phyloP scores from a whole-genome alignment of 2,888 invertebrate species.

The Lamproptera curius region DNA sequence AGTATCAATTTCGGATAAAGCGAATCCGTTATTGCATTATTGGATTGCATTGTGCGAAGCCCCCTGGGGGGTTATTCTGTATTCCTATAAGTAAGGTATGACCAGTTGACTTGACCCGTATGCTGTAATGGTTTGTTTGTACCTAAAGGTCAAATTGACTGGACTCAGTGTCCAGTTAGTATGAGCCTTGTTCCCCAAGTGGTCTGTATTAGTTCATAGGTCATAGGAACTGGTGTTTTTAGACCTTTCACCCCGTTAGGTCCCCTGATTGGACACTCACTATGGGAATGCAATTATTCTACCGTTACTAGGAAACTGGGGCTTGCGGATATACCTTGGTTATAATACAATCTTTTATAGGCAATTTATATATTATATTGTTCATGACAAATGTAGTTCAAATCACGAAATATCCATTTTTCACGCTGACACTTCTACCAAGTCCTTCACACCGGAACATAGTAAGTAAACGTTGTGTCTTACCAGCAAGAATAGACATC shows the following conservation, averaged over 20 bases:
- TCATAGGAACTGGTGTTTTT: constrained; percentile 12
- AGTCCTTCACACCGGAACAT: too few relatives aligned
- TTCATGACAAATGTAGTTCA: background rate
- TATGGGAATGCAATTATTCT: constrained; percentile 1
- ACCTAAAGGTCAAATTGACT: too few relatives aligned
- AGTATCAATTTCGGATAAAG: constrained; percentile 18
- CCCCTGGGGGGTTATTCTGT: constrained; percentile 38
- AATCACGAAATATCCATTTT: too few relatives aligned
- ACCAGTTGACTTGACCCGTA: constrained; percentile 28
- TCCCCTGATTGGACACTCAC: background rate
- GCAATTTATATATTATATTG: background rate
- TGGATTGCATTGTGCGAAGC: constrained; percentile 45
- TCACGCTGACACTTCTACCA: too few relatives aligned
- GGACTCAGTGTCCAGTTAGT: too few relatives aligned
- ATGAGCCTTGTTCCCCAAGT: too few relatives aligned
- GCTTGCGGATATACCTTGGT: too few relatives aligned
- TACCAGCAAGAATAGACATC: background rate
- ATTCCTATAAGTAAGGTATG: constrained; percentile 37
- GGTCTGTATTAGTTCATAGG: too few relatives aligned
- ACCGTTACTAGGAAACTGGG: background rate
- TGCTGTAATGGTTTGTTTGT: constrained; percentile 14
- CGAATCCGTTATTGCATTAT: constrained; percentile 12
- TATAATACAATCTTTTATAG: background rate
- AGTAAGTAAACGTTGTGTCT: background rate
- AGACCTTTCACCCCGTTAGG: constrained; percentile 4